Percentiles rank a stretch among this genome's conserved stretches.
Evolutionary conservation across 2,888 invertebrate species (phyloP).

Genomic region (Apotomis betuletana): DNA sequence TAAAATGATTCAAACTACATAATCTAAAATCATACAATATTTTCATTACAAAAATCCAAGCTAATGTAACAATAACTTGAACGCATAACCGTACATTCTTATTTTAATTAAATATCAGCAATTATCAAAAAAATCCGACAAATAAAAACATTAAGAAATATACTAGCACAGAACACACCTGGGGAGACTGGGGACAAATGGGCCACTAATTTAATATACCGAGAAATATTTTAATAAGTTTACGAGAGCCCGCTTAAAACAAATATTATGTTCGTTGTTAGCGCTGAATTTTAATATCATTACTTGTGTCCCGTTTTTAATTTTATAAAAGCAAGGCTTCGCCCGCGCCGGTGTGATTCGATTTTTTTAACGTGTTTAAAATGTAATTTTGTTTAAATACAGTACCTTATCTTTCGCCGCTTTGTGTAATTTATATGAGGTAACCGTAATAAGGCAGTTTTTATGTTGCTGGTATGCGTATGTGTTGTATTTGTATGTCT

Average conservation of each 20-base stretch:
- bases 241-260: conserved; percentile 76
- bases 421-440: conserved; percentile 5
- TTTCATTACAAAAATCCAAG: background rate
- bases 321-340: conserved; percentile 74
- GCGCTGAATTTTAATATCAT: conserved; percentile 82
- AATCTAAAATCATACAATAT: too few species aligned
- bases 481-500: too few species aligned
- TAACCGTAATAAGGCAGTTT: background rate
- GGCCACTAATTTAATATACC: conserved; percentile 80
- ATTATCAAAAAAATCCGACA: conserved; percentile 40
- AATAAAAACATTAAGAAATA: conserved; percentile 46
- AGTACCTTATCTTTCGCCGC: conserved; percentile 27
- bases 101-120: conserved; percentile 19
- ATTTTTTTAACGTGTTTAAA: conserved; percentile 39
- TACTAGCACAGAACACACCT: conserved; percentile 62
- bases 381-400: conserved; percentile 34
- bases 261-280: conserved; percentile 77
- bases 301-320: conserved; percentile 77
- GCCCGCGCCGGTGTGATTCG: conserved; percentile 44
- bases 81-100: background rate
- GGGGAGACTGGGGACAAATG: conserved; percentile 71
- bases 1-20: too few species aligned
- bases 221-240: conserved; percentile 83
- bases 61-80: background rate
- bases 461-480: background rate